A percentile compares a stretch with the other conserved stretches of the same genome.
Evolutionary conservation across 2,888 invertebrate genomes (phyloP).

Genomic region (Dione vanillae): DNA sequence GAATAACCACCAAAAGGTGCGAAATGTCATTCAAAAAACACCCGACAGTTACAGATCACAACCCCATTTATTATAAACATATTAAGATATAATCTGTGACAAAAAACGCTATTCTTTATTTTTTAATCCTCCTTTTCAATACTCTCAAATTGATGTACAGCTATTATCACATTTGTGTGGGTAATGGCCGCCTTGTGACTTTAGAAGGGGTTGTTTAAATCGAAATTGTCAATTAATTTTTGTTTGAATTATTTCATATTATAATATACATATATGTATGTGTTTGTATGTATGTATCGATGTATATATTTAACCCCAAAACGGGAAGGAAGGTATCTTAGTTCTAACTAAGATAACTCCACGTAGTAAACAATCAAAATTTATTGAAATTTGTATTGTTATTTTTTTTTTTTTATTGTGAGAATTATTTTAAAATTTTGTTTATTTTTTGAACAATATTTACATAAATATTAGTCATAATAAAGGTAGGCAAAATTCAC

Average conservation of each 20-base stretch:
- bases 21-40: constrained; percentile 61
- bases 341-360: too few relatives aligned
- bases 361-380: too few relatives aligned
- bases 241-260: neutral
- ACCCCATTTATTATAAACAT: constrained; percentile 76
- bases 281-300: too few relatives aligned
- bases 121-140: constrained; percentile 73
- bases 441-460: too few relatives aligned
- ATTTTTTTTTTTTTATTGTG: too few relatives aligned
- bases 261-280: neutral
- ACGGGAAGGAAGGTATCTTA: too few relatives aligned
- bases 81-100: constrained; percentile 78
- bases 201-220: constrained; percentile 48
- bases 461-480: too few relatives aligned
- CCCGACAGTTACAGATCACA: constrained; percentile 82
- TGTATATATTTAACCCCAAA: too few relatives aligned
- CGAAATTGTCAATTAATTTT: neutral
- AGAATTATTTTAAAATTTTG: too few relatives aligned
- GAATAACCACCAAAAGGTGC: constrained; percentile 74
- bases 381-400: too few relatives aligned
- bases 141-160: constrained; percentile 50
- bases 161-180: constrained; percentile 49
- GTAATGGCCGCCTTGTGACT: constrained; percentile 31
- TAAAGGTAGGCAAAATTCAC: too few relatives aligned
- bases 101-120: constrained; percentile 65